phyloP scores from a whole-genome alignment of 2,113 vertebrate genomes.

The Sylvia atricapilla region DNA sequence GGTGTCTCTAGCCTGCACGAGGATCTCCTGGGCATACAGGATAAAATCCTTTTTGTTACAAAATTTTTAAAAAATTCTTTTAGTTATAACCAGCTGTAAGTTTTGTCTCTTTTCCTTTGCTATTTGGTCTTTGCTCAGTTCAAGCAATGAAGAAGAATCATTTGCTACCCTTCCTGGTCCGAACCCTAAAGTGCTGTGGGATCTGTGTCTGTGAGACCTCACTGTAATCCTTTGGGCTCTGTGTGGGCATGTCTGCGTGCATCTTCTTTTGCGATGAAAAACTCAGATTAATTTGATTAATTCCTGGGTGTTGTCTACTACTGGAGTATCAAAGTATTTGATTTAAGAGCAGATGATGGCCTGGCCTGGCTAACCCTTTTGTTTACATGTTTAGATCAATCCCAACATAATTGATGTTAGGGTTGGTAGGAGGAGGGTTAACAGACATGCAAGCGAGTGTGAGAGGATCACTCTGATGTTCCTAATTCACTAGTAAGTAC shows the following conservation, averaged over 20 bases:
- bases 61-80: rapidly evolving
- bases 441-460: background rate
- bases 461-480: background rate
- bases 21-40: background rate
- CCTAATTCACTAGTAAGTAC: background rate
- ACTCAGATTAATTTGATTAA: background rate
- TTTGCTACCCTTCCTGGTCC: background rate
- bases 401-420: rapidly evolving
- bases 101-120: background rate
- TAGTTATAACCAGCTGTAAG: background rate
- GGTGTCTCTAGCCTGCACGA: background rate
- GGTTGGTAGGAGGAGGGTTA: rapidly evolving
- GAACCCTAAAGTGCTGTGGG: rapidly evolving
- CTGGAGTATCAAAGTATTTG: background rate
- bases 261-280: too few species aligned
- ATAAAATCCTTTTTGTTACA: background rate
- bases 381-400: background rate
- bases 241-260: rapidly evolving
- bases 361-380: background rate
- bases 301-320: background rate
- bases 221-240: background rate
- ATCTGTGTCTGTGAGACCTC: background rate
- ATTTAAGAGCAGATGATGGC: background rate
- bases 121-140: background rate
- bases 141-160: background rate